These are phyloP conservation scores for Rachycentron canadum DNA, from an alignment of 2,797 vertebrate genomes.

Conservation along the genomic window DNA sequence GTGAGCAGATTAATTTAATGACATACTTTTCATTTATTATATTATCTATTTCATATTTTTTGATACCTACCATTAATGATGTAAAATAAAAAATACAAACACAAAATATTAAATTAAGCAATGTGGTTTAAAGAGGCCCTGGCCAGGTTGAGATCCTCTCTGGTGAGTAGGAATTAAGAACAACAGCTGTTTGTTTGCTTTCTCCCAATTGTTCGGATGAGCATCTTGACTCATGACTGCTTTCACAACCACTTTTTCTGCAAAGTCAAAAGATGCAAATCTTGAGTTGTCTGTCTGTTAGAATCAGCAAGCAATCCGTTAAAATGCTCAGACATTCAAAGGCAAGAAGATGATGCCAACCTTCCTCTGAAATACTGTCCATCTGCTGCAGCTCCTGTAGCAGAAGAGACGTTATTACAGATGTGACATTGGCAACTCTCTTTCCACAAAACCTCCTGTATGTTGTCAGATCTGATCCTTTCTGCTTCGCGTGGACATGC, in stretches of 20 bases:
- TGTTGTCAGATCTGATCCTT: constrained; percentile 73
- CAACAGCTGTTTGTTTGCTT: constrained; percentile 31
- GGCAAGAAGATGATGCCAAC: constrained; percentile 61
- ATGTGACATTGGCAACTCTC: constrained; percentile 66
- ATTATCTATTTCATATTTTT: not conserved
- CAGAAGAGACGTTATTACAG: constrained; percentile 72
- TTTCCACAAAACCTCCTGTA: constrained; percentile 84
- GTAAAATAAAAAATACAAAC: not conserved
- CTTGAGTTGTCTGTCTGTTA: not conserved
- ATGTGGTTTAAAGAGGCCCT: constrained; percentile 56
- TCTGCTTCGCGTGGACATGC: constrained; percentile 77
- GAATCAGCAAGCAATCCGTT: constrained; percentile 11
- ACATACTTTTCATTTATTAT: not conserved
- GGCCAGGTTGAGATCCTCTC: constrained; percentile 62
- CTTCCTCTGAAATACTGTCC: constrained; percentile 69
- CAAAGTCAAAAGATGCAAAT: constrained; percentile 38
- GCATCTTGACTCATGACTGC: constrained; percentile 46
- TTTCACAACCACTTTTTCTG: constrained; percentile 74
- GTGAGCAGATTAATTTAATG: not conserved
- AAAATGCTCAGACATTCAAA: constrained; percentile 5
- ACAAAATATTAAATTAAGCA: constrained; percentile 1
- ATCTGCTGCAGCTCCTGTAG: constrained; percentile 78
- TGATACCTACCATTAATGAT: not conserved
- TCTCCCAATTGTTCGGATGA: constrained; percentile 34
- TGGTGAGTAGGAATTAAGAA: constrained; percentile 19